Conservation (phyloP, 2,797 vertebrate genomes). For the Helostoma temminkii region DNA sequence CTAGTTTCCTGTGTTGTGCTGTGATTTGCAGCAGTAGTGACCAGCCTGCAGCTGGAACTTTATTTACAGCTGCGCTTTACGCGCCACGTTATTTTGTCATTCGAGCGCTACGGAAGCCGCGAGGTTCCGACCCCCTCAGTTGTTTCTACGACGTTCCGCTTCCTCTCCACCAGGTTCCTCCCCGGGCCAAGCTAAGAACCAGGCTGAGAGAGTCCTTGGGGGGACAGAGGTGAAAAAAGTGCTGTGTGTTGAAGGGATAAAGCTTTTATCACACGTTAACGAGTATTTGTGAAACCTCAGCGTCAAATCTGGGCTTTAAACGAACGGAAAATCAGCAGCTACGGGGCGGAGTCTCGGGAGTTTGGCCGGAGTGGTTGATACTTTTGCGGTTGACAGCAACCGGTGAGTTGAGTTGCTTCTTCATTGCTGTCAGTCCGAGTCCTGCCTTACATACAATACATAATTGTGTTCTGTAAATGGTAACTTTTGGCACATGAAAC, state of each 20-base stretch:
- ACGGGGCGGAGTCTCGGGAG: slow-evolving; percentile 52
- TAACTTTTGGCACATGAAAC: background rate
- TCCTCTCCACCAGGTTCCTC: slow-evolving; percentile 68
- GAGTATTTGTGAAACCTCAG: slow-evolving; percentile 29
- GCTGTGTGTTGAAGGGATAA: background rate
- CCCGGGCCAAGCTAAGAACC: slow-evolving; percentile 26
- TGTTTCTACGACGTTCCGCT: slow-evolving; percentile 65
- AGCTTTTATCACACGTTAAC: background rate
- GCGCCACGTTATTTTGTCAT: slow-evolving; percentile 36
- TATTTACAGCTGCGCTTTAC: background rate
- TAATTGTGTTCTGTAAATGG: too few relatives aligned
- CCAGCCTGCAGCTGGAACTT: too few relatives aligned
- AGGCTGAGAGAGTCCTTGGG: slow-evolving; percentile 10
- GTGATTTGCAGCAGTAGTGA: background rate
- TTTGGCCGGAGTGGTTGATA: slow-evolving; percentile 35
- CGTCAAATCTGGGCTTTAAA: slow-evolving; percentile 33
- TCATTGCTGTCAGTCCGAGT: slow-evolving; percentile 1
- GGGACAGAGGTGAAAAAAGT: background rate
- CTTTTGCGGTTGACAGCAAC: slow-evolving; percentile 57
- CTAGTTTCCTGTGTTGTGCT: background rate
- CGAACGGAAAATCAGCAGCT: slow-evolving; percentile 4
- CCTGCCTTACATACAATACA: background rate
- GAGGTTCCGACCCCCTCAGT: slow-evolving; percentile 1
- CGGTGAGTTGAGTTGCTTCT: slow-evolving; percentile 68
- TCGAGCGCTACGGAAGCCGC: slow-evolving; percentile 60